These are phyloP conservation scores for Danaus plexippus DNA, from an alignment of 1,140 invertebrate genomes.

Conservation along the genomic window DNA sequence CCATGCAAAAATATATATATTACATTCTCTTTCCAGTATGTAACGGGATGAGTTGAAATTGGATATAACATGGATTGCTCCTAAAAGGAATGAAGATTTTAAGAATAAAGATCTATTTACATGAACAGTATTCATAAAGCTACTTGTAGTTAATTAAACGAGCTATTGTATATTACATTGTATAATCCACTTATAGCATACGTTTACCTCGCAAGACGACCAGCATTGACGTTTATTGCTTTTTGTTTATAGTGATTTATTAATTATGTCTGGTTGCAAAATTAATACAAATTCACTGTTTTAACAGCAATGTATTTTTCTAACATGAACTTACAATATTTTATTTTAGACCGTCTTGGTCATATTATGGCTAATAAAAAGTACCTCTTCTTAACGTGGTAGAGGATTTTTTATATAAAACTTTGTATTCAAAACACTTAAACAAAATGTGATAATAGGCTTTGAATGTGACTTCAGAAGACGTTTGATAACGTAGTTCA, in stretches of 20 bases:
- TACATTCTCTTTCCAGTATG: constrained; percentile 40
- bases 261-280: no score
- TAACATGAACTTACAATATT: no score
- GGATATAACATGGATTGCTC: constrained; percentile 30
- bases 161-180: constrained; percentile 34
- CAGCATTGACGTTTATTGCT: constrained; percentile 22
- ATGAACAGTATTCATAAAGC: constrained; percentile 66
- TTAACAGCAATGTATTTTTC: no score
- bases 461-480: constrained; percentile 48
- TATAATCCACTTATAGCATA: constrained; percentile 40
- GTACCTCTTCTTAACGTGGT: constrained; percentile 1
- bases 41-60: constrained; percentile 36
- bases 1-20: constrained; percentile 7
- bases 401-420: constrained; percentile 8
- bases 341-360: no score
- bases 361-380: no score
- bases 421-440: constrained; percentile 23
- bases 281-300: no score
- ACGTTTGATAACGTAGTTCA: constrained; percentile 64
- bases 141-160: constrained; percentile 57
- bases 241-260: no score
- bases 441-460: constrained; percentile 62
- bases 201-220: constrained; percentile 48
- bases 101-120: constrained; percentile 67
- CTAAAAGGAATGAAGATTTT: constrained; percentile 37